Evolutionary conservation across 1,140 invertebrate genomes (phyloP), one percentile per base, ranked within the genome.

Genomic region (Diachasma alloeum): DNA sequence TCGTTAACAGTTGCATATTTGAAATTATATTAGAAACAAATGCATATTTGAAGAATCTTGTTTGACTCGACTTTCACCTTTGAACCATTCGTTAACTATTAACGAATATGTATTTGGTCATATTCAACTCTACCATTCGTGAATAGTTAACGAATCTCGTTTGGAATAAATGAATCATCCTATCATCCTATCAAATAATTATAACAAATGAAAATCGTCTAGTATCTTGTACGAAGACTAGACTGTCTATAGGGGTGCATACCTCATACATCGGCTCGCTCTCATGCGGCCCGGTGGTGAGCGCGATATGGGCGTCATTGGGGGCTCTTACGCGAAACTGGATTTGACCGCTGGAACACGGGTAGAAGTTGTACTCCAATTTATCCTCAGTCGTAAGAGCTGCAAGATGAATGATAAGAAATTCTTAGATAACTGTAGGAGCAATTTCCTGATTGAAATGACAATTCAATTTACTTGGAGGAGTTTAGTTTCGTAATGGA

Each of bases 231-330:
- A n/a, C n/a, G n/a, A n/a, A n/a, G n/a, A n/a, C n/a, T n/a, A n/a
- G n/a, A n/a, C n/a, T n/a, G n/a, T n/a, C n/a, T n/a, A 69, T 4
- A n/a, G 15, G 15, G 19, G 31, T 31, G 5, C 56, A 78, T 82
- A 95, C 92, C 91, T 96, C 95, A 84, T 92, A 92, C 90, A 96
- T 94, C 9, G 95, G 95, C 44, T 93, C 92, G 1, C 90, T 89
- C 80, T 94, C 94, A 26, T 90, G 83, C 0, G 94, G 92, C 0
- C 90, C 91, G 42, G 91, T 88, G 9, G 93, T 93, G 0, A 97
- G 90, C 0, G 94, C 94, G 78, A 97, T 81, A 81, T 96, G 95
- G 15, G 95, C 95, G 91, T 97, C 95, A 81, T 96, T 94, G 0
- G 93, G 74, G 0, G 95, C 91, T 73, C 93, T 92, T 4, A 96